Evolutionary conservation across 2,888 invertebrate genomes (phyloP).

Genomic region (Melangyna quadrimaculata): DNA sequence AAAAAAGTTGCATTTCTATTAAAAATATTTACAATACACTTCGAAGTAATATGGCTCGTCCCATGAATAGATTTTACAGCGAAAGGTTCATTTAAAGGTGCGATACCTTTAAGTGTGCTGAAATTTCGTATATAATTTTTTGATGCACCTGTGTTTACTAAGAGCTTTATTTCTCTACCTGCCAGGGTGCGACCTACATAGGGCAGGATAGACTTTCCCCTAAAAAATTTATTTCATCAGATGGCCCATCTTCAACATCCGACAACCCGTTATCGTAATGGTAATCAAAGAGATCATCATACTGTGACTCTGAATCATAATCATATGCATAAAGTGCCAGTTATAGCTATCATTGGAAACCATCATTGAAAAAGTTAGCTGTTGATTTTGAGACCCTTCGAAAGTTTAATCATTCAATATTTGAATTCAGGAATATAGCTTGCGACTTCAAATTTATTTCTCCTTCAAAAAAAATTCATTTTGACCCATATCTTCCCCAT

Average conservation of each 20-base stretch:
- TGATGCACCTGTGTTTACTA: conserved; percentile 13
- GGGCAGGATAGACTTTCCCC: conserved; percentile 35
- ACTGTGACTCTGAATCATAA: neutral
- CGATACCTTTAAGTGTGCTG: conserved; percentile 36
- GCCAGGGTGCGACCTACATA: conserved; percentile 18
- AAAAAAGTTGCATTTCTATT: conserved; percentile 52
- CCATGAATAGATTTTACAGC: conserved; percentile 13
- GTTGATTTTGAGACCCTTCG: too few species aligned
- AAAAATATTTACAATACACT: conserved; percentile 39
- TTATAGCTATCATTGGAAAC: too few species aligned
- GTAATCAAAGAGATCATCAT: neutral
- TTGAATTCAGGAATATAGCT: too few species aligned
- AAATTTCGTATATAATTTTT: conserved; percentile 56
- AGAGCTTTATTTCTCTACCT: conserved; percentile 40
- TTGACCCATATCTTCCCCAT: too few species aligned
- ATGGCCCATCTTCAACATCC: neutral
- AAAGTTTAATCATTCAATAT: too few species aligned
- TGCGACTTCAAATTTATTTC: too few species aligned
- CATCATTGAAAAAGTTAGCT: too few species aligned
- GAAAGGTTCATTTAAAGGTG: neutral
- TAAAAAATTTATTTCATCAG: conserved; percentile 27
- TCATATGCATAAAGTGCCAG: too few species aligned
- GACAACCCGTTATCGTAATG: neutral
- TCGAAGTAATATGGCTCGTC: neutral
- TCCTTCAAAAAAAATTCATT: too few species aligned